Percentiles rank a stretch among this genome's conserved stretches.
Evolutionary conservation across 2,113 vertebrate species (phyloP).

Genomic region (Ranitomeya imitator): DNA sequence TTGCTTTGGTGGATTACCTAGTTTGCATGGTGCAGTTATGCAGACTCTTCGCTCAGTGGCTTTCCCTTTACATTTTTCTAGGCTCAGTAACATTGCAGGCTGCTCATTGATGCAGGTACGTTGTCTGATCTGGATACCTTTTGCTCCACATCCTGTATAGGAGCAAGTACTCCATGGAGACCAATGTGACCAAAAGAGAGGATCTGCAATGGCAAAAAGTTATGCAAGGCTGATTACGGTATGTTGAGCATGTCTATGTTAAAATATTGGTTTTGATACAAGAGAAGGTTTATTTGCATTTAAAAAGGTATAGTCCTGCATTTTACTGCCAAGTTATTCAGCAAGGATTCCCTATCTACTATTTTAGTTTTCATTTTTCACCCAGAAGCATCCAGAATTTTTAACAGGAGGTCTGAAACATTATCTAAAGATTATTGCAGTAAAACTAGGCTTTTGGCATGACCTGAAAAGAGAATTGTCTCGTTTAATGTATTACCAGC

Average conservation of each 20-base stretch:
- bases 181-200: constrained; percentile 83
- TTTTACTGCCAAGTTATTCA: too few relatives aligned
- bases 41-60: constrained; percentile 76
- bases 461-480: too few relatives aligned
- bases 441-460: too few relatives aligned
- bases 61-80: constrained; percentile 78
- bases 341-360: too few relatives aligned
- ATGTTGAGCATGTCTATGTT: background rate
- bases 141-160: constrained; percentile 70
- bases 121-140: constrained; percentile 76
- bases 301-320: too few relatives aligned
- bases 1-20: background rate
- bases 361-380: too few relatives aligned
- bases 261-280: background rate
- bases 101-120: constrained; percentile 74
- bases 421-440: too few relatives aligned
- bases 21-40: constrained; percentile 70
- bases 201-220: constrained; percentile 65
- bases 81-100: constrained; percentile 61
- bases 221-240: background rate
- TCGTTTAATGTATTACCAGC: too few relatives aligned
- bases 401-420: too few relatives aligned
- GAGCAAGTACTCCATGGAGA: constrained; percentile 82
- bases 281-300: background rate
- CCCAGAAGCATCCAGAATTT: too few relatives aligned